Conservation (phyloP, 2,888 invertebrate species). For the Dasysyrphus albostriatus region DNA sequence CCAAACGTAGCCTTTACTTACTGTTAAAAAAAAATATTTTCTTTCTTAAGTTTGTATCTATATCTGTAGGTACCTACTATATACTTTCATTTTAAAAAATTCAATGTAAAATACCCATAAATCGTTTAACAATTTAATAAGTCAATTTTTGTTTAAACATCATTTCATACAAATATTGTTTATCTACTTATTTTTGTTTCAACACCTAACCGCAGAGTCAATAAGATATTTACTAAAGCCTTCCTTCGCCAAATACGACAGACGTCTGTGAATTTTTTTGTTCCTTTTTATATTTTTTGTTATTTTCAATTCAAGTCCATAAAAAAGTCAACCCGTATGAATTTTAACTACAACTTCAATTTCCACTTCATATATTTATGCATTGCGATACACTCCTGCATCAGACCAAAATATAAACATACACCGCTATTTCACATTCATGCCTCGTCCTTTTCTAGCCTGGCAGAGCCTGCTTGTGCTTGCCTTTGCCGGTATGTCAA, state of each 20-base stretch:
- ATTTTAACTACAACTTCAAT: conserved; percentile 64
- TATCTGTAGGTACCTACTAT: too few species aligned
- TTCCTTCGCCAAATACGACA: conserved; percentile 27
- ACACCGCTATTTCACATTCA: conserved; percentile 41
- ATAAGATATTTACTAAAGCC: neutral
- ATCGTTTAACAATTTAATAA: too few species aligned
- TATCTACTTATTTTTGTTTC: neutral
- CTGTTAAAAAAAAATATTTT: too few species aligned
- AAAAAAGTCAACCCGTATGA: conserved; percentile 54
- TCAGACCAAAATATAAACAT: conserved; percentile 41
- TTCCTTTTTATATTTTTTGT: neutral
- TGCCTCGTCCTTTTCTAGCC: conserved; percentile 37
- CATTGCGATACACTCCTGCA: conserved; percentile 60
- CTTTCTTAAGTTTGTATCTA: too few species aligned
- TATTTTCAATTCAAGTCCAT: conserved; percentile 26
- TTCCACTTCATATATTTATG: conserved; percentile 60
- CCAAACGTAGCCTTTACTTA: too few species aligned
- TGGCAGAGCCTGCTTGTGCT: neutral
- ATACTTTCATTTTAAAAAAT: too few species aligned
- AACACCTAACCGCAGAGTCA: neutral
- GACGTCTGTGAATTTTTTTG: conserved; percentile 33
- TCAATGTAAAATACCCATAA: too few species aligned
- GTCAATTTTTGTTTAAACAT: too few species aligned
- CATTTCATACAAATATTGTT: neutral
- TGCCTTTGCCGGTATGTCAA: conserved; percentile 5